Evolutionary conservation across 2,797 vertebrate genomes (phyloP), one percentile per base, ranked within the genome.

Genomic region (Oceanodroma leucorhoa): DNA sequence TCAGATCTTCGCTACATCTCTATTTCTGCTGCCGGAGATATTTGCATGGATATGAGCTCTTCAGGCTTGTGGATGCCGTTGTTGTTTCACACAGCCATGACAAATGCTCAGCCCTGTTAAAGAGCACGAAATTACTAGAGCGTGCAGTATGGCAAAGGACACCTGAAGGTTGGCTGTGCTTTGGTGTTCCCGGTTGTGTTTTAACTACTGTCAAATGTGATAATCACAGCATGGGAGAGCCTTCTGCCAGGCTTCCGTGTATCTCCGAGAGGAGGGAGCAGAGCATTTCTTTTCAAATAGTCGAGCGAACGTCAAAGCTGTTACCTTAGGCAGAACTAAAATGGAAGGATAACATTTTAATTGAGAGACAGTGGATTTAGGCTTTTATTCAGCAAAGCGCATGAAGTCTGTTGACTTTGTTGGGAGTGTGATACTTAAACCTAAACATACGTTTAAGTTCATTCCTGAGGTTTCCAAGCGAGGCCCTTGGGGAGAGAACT

Each of bases 311-410:
- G 0, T 76, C 73, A 72, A 72, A 86, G 54, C 43, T 84, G 40
- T 81, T 83, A 91, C 78, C 62, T 73, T 72, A 70, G 55, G 71
- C 81, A 91, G 71, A 87, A 72, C 36, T 67, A 29, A 84, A 60
- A 48, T 34, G 34, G 61, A 88, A 81, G 50, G 86, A 32, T 71
- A 67, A 55, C 45, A 45, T 67, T 94, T 77, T 83, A 80, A 62
- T 85, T 89, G 76, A 32, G 45, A 83, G 60, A 45, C 48, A 45
- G 55, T 27, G 38, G 80, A 73, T 91, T 89, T 89, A 60, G 48
- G n/a, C 60, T 89, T 79, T 85, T 82, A 43, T 62, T 87, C 60
- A 48, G 65, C 75, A 73, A 77, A 89, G 57, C 51, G n/a, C 65
- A 34, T 45, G 45, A 57, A 85, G 43, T 80, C 91, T 73, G 30